Evolutionary conservation across 2,113 vertebrate species (phyloP).

Genomic region (Barnardius zonarius): DNA sequence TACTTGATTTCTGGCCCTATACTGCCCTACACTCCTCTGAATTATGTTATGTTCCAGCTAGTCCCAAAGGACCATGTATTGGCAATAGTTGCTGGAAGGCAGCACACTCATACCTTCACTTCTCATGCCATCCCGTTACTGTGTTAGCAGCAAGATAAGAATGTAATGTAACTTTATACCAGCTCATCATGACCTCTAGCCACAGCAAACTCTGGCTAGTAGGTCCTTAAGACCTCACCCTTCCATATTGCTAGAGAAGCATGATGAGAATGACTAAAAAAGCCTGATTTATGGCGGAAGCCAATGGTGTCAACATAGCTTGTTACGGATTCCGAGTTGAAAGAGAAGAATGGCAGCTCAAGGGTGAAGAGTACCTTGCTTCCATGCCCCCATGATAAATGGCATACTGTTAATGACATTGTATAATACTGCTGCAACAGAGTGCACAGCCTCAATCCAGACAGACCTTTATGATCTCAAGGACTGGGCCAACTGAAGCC

Average conservation of each 20-base stretch:
- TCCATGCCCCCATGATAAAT: background rate
- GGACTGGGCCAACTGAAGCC: background rate
- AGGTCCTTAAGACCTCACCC: background rate
- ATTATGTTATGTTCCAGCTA: background rate
- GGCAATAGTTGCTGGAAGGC: background rate
- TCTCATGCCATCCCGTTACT: background rate
- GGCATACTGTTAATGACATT: accelerated
- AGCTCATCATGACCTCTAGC: background rate
- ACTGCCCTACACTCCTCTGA: background rate
- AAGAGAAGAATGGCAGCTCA: background rate
- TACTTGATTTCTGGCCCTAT: background rate
- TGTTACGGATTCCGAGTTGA: background rate
- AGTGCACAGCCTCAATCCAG: background rate
- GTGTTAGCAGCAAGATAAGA: background rate
- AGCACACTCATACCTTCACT: background rate
- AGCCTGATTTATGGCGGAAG: background rate
- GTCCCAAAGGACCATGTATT: background rate
- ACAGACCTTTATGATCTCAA: background rate
- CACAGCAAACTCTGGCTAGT: background rate
- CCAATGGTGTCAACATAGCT: background rate
- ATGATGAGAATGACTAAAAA: background rate
- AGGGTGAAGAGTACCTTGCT: background rate
- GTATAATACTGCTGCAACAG: background rate
- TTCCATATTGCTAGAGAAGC: background rate
- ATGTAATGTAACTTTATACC: background rate